phyloP scores from a whole-genome alignment of 2,113 vertebrate species.

The Megalops atlanticus region DNA sequence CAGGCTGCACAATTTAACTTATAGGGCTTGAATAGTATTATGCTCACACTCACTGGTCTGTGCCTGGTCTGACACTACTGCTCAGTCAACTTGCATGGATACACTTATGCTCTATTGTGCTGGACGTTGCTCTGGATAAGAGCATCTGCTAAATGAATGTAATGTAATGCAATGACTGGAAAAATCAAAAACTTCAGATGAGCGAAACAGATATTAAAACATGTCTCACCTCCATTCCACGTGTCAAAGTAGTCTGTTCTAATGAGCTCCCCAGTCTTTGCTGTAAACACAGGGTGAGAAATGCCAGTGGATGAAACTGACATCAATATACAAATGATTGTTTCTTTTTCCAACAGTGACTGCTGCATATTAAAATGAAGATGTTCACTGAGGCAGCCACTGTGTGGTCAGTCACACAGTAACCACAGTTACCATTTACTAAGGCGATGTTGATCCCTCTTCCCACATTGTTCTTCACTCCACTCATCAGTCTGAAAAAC shows the following conservation, averaged over 20 bases:
- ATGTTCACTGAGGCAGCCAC: not conserved
- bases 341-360: not conserved
- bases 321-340: not conserved
- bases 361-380: not conserved
- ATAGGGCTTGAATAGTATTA: too few relatives aligned
- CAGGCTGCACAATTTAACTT: too few relatives aligned
- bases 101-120: too few relatives aligned
- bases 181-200: not conserved
- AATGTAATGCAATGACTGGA: too few relatives aligned
- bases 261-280: conserved; percentile 75
- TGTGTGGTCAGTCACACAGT: not conserved
- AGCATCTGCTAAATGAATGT: too few relatives aligned
- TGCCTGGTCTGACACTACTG: too few relatives aligned
- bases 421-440: conserved; percentile 77
- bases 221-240: conserved; percentile 81
- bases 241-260: conserved; percentile 77
- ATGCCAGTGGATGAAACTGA: not conserved
- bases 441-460: conserved; percentile 82
- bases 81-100: too few relatives aligned
- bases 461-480: conserved; percentile 77
- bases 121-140: too few relatives aligned
- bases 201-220: not conserved
- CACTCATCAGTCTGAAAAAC: conserved; percentile 77
- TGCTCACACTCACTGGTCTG: too few relatives aligned
- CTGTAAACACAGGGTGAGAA: conserved; percentile 56